These are phyloP conservation scores for Rotaria socialis DNA, from an alignment of 2,888 invertebrate species.

Conservation along the genomic window DNA sequence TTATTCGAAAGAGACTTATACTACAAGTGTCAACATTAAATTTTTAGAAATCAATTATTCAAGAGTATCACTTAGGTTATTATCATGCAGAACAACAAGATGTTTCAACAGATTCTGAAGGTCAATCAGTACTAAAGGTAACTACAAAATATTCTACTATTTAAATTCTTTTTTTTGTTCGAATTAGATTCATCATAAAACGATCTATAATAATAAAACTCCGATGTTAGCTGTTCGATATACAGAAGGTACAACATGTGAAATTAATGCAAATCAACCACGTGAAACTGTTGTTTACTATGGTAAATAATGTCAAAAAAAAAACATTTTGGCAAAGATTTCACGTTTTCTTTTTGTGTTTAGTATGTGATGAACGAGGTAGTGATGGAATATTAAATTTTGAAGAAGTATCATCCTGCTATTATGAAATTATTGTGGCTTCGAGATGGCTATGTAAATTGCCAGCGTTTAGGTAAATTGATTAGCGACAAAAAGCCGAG, in stretches of 20 bases:
- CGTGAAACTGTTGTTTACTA: conserved; percentile 41
- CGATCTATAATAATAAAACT: conserved; percentile 36
- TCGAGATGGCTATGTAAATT: conserved; percentile 42
- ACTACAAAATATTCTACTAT: not conserved
- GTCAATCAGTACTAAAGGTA: not conserved
- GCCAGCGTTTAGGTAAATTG: conserved; percentile 37
- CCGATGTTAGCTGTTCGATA: conserved; percentile 43
- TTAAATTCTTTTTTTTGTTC: no score
- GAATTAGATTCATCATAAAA: conserved; percentile 37
- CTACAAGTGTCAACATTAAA: not conserved
- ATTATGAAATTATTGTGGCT: conserved; percentile 44
- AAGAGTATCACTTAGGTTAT: conserved; percentile 45
- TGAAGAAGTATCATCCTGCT: conserved; percentile 45
- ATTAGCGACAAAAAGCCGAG: not conserved
- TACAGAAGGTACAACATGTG: conserved; percentile 44
- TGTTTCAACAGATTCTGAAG: not conserved
- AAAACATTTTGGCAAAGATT: not conserved
- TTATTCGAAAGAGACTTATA: no score
- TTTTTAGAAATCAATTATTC: conserved; percentile 22
- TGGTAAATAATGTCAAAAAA: conserved; percentile 31
- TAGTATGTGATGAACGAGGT: conserved; percentile 45
- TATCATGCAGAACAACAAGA: conserved; percentile 40
- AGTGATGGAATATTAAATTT: conserved; percentile 41
- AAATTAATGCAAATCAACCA: conserved; percentile 39
- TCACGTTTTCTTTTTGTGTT: not conserved